Evolutionary conservation across 2,797 vertebrate genomes (phyloP).

Genomic region (Siniperca undulata): DNA sequence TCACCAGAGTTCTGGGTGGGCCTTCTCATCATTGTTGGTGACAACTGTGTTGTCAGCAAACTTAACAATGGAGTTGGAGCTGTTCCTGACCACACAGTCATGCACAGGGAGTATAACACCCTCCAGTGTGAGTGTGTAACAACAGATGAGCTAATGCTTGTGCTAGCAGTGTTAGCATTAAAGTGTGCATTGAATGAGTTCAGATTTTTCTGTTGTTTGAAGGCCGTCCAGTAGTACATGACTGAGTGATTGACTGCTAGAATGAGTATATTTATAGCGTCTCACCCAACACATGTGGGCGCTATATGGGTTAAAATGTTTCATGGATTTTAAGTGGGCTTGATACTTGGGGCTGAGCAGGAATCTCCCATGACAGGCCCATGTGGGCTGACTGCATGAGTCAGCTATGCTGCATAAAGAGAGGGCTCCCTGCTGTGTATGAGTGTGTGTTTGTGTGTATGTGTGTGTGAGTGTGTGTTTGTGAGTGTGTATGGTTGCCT

Average conservation of each 20-base stretch:
- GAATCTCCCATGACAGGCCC: background rate
- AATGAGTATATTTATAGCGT: background rate
- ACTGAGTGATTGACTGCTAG: background rate
- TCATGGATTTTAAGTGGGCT: background rate
- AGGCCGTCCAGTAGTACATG: background rate
- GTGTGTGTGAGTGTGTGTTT: background rate
- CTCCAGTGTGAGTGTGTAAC: no score
- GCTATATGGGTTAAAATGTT: background rate
- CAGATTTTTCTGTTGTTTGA: background rate
- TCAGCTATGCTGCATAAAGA: background rate
- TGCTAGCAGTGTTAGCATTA: constrained; percentile 4
- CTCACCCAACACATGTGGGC: background rate
- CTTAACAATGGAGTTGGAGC: background rate
- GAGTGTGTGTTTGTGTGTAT: background rate
- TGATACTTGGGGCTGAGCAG: background rate
- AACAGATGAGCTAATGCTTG: background rate
- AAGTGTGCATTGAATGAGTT: background rate
- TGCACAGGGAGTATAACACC: background rate
- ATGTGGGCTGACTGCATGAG: constrained; percentile 10
- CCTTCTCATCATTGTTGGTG: constrained; percentile 2
- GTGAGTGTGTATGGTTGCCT: background rate
- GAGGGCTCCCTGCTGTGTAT: constrained; percentile 5
- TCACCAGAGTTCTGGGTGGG: background rate
- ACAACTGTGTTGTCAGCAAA: background rate
- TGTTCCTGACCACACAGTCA: background rate